Evolutionary conservation across 2,888 invertebrate species (phyloP), one percentile per base, ranked within the genome.

Genomic region (Chloromyia formosa): DNA sequence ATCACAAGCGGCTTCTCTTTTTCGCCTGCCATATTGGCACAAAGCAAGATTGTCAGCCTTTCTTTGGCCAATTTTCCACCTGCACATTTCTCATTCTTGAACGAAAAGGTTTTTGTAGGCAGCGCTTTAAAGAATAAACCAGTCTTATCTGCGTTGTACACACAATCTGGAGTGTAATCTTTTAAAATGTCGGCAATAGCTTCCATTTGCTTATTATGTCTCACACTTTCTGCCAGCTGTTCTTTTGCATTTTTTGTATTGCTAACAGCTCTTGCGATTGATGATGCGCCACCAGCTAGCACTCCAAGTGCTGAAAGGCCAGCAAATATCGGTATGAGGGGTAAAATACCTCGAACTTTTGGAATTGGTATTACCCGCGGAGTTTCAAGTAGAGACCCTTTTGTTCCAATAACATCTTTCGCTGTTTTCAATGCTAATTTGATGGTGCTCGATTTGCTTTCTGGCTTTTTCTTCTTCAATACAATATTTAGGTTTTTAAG

Each of bases 171-270:
- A n/a, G n/a, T n/a, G n/a, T n/a, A n/a, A n/a, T n/a, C n/a, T n/a
- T n/a, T n/a, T n/a, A n/a, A n/a, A n/a, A n/a, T n/a, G n/a, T n/a
- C n/a, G n/a, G 81, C 82, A 58, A 83, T 82, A 60, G 81, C 78
- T 80, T 84, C 84, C 82, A 84, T 83, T n/a, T 76, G 77, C 77
- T 79, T 75, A 77, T 84, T 84, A 76, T 83, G 83, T 4, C 82
- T 78, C 66, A 79, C 73, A 23, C 76, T 78, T 78, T 84, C 83
- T 18, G 78, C 75, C 54, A 82, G 77, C 76, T 80, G 74, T 77
- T 81, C 76, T 79, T 80, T 78, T 10, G 82, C 82, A 64, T 73
- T 75, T 75, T 81, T 82, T 2, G 81, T 79, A 71, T 82, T 79
- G 76, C 81, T 82, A 12, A 82, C 79, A 18, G 82, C 80, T 74